Evolutionary conservation across 2,113 vertebrate species (phyloP).

Genomic region (Polypterus bichir): DNA sequence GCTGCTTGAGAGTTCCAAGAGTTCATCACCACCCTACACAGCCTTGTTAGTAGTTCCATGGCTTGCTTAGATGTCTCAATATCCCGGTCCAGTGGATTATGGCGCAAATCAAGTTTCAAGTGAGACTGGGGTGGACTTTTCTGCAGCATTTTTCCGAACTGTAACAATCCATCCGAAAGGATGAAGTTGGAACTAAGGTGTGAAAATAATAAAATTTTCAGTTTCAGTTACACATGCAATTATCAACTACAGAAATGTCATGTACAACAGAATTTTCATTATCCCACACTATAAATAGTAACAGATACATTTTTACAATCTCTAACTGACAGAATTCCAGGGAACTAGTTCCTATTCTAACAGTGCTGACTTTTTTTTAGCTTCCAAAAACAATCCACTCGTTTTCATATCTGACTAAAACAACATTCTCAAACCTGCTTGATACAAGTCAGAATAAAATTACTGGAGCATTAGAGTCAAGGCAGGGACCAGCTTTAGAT

Average conservation of each 20-base stretch:
- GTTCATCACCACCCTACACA: slow-evolving; percentile 55
- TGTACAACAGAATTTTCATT: not conserved
- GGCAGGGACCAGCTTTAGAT: too few species aligned
- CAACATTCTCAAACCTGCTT: too few species aligned
- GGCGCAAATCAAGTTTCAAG: slow-evolving; percentile 62
- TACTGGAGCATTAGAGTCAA: too few species aligned
- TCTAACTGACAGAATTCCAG: too few species aligned
- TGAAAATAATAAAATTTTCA: not conserved
- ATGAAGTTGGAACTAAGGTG: slow-evolving; percentile 75
- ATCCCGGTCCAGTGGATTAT: slow-evolving; percentile 74
- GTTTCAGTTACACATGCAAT: not conserved
- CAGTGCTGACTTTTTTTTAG: too few species aligned
- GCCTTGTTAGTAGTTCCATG: slow-evolving; percentile 41
- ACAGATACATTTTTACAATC: too few species aligned
- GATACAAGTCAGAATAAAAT: too few species aligned
- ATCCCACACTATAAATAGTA: not conserved
- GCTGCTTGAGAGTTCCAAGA: slow-evolving; percentile 66
- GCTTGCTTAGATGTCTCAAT: slow-evolving; percentile 54
- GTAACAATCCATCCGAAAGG: slow-evolving; percentile 68
- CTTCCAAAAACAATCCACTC: too few species aligned
- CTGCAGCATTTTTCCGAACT: slow-evolving; percentile 58
- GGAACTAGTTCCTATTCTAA: too few species aligned
- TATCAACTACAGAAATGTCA: too few species aligned
- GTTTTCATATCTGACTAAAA: too few species aligned
- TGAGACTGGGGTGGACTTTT: slow-evolving; percentile 36